Evolutionary conservation across 2,113 vertebrate genomes (phyloP).

Genomic region (Caretta caretta): DNA sequence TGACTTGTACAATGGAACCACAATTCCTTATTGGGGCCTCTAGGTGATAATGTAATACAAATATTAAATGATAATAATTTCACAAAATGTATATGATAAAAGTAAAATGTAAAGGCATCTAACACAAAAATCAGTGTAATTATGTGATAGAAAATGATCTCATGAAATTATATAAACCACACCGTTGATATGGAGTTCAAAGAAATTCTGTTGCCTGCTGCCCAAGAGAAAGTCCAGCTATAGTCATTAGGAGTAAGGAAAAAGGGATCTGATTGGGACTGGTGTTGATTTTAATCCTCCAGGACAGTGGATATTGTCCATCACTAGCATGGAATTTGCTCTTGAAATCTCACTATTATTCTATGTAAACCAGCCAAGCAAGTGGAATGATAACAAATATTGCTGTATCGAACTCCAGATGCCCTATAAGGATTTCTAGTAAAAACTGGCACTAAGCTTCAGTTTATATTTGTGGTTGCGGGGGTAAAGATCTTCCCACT

Average conservation of each 20-base stretch:
- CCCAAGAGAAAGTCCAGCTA: neutral
- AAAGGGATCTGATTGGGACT: neutral
- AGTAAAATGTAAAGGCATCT: neutral
- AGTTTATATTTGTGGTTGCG: neutral
- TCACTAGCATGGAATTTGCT: neutral
- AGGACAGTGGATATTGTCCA: neutral
- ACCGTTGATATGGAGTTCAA: neutral
- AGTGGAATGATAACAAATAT: neutral
- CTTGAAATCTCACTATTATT: neutral
- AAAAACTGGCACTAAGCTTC: neutral
- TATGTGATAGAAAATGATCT: neutral
- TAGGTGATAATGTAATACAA: neutral
- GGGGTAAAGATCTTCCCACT: neutral
- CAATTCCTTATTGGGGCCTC: neutral
- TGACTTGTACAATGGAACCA: neutral
- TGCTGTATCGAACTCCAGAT: neutral
- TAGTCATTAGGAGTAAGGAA: neutral
- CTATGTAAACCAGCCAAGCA: neutral
- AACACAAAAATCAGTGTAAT: neutral
- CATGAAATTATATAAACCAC: neutral
- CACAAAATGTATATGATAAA: neutral
- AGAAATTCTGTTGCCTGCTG: neutral
- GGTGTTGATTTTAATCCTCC: neutral
- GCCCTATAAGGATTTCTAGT: neutral
- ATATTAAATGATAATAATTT: neutral